phyloP scores from a whole-genome alignment of 2,888 invertebrate genomes.

The Heliconius hortense region DNA sequence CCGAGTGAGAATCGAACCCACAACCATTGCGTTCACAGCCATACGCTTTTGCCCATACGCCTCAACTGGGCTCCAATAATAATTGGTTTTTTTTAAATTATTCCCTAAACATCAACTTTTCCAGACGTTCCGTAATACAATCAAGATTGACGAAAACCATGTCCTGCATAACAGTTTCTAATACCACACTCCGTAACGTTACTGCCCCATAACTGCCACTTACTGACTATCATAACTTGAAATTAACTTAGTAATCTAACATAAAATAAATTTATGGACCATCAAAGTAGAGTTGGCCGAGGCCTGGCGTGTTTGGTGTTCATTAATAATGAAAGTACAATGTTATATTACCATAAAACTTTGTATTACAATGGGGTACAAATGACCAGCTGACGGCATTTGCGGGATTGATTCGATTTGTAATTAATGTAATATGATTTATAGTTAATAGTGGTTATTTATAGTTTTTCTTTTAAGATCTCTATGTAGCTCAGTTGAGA shows the following conservation, averaged over 20 bases:
- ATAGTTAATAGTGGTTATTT: constrained; percentile 3
- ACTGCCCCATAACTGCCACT: constrained; percentile 42
- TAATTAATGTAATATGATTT: constrained; percentile 25
- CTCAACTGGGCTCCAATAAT: no score
- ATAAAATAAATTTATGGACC: constrained; percentile 49
- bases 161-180: constrained; percentile 37
- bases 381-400: constrained; percentile 41
- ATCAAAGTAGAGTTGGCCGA: constrained; percentile 44
- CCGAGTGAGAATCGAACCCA: no score
- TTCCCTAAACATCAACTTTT: not conserved
- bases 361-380: constrained; percentile 40
- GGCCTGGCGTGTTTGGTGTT: constrained; percentile 47
- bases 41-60: not conserved
- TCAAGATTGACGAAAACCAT: constrained; percentile 39
- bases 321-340: constrained; percentile 46
- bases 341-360: constrained; percentile 45
- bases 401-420: constrained; percentile 33
- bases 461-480: not conserved
- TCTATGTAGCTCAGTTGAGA: no score
- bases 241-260: constrained; percentile 53
- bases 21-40: not conserved
- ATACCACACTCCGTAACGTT: constrained; percentile 39
- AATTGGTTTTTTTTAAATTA: not conserved
- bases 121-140: constrained; percentile 24
- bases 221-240: constrained; percentile 49